Base-by-base conservation (phyloP, 2,113 vertebrate species). In the Addax nasomaculatus region DNA sequence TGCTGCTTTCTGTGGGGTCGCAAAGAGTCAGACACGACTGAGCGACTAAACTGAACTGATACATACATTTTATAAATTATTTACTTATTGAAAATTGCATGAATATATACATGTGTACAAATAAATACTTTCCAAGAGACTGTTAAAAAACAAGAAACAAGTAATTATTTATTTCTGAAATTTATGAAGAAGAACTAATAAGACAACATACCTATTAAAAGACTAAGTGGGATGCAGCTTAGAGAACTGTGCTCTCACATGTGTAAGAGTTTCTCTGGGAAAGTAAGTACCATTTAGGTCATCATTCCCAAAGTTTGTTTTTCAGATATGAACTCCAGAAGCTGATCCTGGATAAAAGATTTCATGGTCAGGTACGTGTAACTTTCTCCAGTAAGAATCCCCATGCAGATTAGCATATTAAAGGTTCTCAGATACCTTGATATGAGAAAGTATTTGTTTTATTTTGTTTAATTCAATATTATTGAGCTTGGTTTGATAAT, bases 401-500 rank as follows among this genome's bases (percentile, higher is more conserved):
- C 19, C 70, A n/a, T 11, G 12, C 4, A 90, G 36, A 39, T 81
- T 58, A 84, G 21, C 36, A 60, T 55, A 80, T 36, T 14, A 64
- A 91, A 92, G 3, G 6, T 30, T 89, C 45, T 92, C 79, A 89
- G 60, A 79, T 64, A 30, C 87, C 51, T 43, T 64, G 11, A 39
- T 67, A 47, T 16, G 60, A 92, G 13, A 55, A 87, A 85, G 86
- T 13, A 86, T 16, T 90, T 39, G 3, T 92, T 93, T 91, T 84
- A 91, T 92, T 92, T 96, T 76, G n/a, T 58, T 92, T 93, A 92
- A 78, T 84, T 93, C 47, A 76, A 12, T 85, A 45, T 64, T 87
- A 11, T 67, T 39, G 21, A 85, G 81, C 95, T 90, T 92, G 47
- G 87, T 90, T 85, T 97, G 80, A 67, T 51, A 85, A 88, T 90